Evolutionary conservation across 92 coral and sea anemone genomes (phyloP), one percentile per base, ranked within the genome.

Genomic region (Zoanthus sociatus): DNA sequence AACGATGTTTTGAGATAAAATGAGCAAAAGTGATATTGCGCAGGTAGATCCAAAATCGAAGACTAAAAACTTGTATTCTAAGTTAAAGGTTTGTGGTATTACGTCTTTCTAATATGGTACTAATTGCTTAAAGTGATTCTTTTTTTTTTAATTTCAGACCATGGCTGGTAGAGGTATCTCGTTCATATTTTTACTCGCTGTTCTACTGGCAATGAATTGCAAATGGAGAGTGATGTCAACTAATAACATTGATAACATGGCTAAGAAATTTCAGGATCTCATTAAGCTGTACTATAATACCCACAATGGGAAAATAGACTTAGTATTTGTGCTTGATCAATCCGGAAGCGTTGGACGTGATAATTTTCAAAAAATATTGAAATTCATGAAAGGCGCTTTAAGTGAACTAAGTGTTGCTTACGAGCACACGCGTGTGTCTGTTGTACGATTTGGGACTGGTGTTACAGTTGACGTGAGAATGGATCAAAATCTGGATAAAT

Each of bases 301-400:
- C 15, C 66, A 76, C 20, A 8, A 30, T 21, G 81, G 47, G 5
- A 76, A 20, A 30, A 76, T 76, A 64, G 81, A 76, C 1, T n/a
- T 76, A 26, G 81, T 76, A 6, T 53, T 76, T 76, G 81, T 76
- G 81, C 37, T 76, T 3, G 81, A 76, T 37, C 32, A 48, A 44
- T 76, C 81, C 10, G 46, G 81, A 20, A 76, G 81, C 55, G 61
- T 76, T 30, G 61, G 42, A 6, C 0, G 0, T 0, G 1, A 0
- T 0, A 11, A 76, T 53, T 76, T 76, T 76, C 18, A 21, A 6
- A 53, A 76, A 53, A 21, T 17, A 8, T 0, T 76, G 37, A 11
- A 0, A 3, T 76, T 76, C 21, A 21, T 51, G 67, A 51, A 10
- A 48, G 21, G 21, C 37, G 44, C 33, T 54, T 53, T 77, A 11